Evolutionary conservation across 2,113 vertebrate genomes (phyloP).

Genomic region (Elephas maximus): DNA sequence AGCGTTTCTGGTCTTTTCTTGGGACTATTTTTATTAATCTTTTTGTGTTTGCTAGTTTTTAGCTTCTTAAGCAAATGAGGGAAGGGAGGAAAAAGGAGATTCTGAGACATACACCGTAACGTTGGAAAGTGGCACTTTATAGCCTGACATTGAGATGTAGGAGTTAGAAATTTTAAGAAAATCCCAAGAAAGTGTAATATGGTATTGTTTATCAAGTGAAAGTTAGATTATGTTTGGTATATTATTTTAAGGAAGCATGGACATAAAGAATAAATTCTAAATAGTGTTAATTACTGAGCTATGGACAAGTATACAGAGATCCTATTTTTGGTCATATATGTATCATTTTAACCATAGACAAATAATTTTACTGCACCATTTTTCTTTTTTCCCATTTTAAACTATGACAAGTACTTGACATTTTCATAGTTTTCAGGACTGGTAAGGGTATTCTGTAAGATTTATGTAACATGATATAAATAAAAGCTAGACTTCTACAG

Average conservation of each 20-base stretch:
- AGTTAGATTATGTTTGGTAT: not conserved
- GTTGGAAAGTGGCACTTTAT: not conserved
- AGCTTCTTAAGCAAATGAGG: not conserved
- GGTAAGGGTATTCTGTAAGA: not conserved
- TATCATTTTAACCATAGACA: not conserved
- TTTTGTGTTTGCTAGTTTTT: not conserved
- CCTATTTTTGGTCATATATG: not conserved
- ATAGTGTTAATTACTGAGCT: not conserved
- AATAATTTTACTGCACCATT: not conserved
- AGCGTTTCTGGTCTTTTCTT: not conserved
- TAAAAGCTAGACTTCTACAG: not conserved
- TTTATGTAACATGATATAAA: not conserved
- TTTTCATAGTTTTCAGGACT: not conserved
- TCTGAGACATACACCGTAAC: not conserved
- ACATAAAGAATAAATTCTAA: not conserved
- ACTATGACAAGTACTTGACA: not conserved
- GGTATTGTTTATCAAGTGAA: not conserved
- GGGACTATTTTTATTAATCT: not conserved
- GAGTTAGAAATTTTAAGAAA: slow-evolving; percentile 25
- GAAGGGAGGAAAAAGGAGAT: not conserved
- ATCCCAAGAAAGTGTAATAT: not conserved
- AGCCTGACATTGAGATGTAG: not conserved
- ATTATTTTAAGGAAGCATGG: slow-evolving; percentile 31
- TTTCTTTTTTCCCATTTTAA: not conserved
- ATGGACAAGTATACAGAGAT: not conserved